These are phyloP conservation scores for Zhuqinia jingwanae DNA, from an alignment of 2,888 invertebrate species.

Conservation along the genomic window DNA sequence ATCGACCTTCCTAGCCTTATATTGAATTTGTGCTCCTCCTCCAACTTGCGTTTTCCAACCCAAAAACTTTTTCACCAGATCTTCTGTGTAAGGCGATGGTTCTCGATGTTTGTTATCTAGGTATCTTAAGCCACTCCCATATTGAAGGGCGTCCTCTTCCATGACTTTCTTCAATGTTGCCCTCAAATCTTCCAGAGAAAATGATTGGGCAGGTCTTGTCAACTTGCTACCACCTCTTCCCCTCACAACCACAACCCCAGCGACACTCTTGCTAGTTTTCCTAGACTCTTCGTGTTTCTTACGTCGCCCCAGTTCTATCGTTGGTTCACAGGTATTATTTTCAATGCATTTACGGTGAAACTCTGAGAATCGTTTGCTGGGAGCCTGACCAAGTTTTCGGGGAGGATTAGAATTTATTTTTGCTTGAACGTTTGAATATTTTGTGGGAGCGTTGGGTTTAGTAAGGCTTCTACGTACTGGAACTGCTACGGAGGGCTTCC, in stretches of 20 bases:
- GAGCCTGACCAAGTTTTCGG: too few species aligned
- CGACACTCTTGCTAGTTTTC: too few species aligned
- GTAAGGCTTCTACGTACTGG: neutral
- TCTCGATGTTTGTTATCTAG: too few species aligned
- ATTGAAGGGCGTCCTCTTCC: constrained; percentile 31
- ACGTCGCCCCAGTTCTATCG: constrained; percentile 16
- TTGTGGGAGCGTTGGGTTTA: neutral
- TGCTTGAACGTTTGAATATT: neutral
- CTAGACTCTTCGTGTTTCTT: too few species aligned
- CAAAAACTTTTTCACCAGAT: constrained; percentile 59
- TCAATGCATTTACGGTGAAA: constrained; percentile 28
- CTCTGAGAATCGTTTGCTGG: neutral
- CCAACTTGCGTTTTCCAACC: constrained; percentile 27
- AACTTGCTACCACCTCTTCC: constrained; percentile 18
- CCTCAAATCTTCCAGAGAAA: constrained; percentile 59
- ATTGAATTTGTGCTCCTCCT: neutral
- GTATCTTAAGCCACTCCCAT: neutral
- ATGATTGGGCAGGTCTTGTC: constrained; percentile 55
- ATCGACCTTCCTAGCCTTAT: too few species aligned
- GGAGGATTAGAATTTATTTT: neutral
- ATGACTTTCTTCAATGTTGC: constrained; percentile 49
- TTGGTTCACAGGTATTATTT: neutral
- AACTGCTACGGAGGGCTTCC: neutral
- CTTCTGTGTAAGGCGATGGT: constrained; percentile 57
- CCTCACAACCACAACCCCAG: too few species aligned